Conservation (phyloP, 1,140 invertebrate species). For the Mesaphorura yosii region DNA sequence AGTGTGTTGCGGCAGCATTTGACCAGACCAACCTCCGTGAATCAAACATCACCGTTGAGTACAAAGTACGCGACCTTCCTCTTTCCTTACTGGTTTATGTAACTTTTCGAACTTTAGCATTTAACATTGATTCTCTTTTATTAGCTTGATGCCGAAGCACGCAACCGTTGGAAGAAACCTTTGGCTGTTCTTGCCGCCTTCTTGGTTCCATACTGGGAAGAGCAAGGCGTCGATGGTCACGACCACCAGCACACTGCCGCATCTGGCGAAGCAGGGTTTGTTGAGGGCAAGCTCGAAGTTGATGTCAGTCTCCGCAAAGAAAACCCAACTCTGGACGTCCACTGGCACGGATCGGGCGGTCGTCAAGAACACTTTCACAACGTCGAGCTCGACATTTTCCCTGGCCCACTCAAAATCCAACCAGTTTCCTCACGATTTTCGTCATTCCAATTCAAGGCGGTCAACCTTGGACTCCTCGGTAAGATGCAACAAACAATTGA, state of each 20-base stretch:
- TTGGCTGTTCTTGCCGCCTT: constrained; percentile 22
- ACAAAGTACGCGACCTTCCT: too few species aligned
- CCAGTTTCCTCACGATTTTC: constrained; percentile 28
- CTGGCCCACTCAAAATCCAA: constrained; percentile 15
- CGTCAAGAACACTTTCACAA: constrained; percentile 29
- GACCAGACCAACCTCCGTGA: constrained; percentile 30
- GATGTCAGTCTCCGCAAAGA: constrained; percentile 16
- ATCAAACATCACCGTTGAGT: constrained; percentile 30
- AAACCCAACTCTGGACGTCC: constrained; percentile 27
- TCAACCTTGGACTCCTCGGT: constrained; percentile 26
- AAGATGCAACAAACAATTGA: constrained; percentile 1
- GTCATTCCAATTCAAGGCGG: constrained; percentile 11
- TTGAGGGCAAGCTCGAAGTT: constrained; percentile 23
- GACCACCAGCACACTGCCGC: constrained; percentile 1
- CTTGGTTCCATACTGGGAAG: constrained; percentile 29
- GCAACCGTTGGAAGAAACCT: constrained; percentile 28
- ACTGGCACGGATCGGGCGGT: constrained; percentile 24
- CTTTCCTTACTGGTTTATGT: not conserved
- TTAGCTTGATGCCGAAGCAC: constrained; percentile 25
- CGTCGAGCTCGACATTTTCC: constrained; percentile 28
- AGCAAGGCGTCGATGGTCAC: constrained; percentile 11
- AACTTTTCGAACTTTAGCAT: too few species aligned
- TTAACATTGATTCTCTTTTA: not conserved
- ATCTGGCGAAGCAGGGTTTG: constrained; percentile 10
- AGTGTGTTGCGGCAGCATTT: constrained; percentile 26